Evolutionary conservation across 2,888 invertebrate species (phyloP).

Genomic region (Cephus rjabovi): DNA sequence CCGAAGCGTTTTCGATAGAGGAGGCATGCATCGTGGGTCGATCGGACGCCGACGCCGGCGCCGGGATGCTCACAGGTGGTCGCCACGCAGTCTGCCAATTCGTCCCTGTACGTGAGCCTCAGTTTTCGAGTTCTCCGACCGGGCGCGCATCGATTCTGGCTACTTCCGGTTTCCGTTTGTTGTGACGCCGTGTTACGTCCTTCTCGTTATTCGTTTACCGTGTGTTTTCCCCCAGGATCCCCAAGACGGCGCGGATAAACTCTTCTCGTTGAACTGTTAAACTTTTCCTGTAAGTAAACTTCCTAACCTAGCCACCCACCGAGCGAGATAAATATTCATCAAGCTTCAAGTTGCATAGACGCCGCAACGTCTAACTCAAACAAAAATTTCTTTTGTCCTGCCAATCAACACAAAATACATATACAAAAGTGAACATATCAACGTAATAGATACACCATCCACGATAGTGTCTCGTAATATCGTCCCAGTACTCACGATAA

Average conservation of each 20-base stretch:
- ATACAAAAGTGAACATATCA: background rate
- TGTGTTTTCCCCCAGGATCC: background rate
- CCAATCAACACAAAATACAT: background rate
- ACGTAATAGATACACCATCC: background rate
- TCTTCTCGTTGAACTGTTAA: background rate
- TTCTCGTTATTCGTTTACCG: background rate
- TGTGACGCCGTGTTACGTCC: constrained; percentile 44
- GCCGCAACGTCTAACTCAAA: background rate
- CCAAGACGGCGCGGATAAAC: background rate
- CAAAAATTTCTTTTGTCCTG: background rate
- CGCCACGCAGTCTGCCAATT: constrained; percentile 61
- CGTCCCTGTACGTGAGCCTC: constrained; percentile 45
- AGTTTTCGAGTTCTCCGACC: constrained; percentile 53
- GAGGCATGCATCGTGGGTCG: constrained; percentile 4
- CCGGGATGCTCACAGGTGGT: constrained; percentile 59
- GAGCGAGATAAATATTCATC: background rate
- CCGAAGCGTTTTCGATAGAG: background rate
- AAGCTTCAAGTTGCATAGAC: background rate
- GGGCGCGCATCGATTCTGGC: constrained; percentile 27
- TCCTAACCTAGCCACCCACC: background rate
- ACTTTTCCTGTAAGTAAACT: background rate
- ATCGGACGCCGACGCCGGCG: constrained; percentile 52
- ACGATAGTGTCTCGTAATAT: background rate
- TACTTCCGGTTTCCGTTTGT: constrained; percentile 51
- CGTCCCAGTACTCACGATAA: background rate